phyloP scores from a whole-genome alignment of 2,113 vertebrate species.

The Mohoua ochrocephala region DNA sequence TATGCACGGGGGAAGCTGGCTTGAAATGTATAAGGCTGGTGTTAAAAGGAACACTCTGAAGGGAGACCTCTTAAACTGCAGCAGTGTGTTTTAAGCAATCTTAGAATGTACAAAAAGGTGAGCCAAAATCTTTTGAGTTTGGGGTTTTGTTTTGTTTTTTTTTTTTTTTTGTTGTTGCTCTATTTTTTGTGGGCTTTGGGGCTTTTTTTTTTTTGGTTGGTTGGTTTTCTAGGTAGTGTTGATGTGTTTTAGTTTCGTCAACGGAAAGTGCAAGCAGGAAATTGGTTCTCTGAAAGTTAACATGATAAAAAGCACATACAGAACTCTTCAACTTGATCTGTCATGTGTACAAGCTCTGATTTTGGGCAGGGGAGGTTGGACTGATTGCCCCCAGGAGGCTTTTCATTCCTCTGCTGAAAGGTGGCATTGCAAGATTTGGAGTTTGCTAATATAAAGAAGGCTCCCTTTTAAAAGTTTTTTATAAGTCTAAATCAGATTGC shows the following conservation, averaged over 20 bases:
- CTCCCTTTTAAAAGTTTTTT: neutral
- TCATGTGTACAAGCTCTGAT: neutral
- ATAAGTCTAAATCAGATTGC: neutral
- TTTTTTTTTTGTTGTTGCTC: neutral
- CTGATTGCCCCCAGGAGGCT: neutral
- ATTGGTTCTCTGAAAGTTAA: neutral
- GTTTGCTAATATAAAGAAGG: neutral
- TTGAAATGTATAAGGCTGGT: neutral
- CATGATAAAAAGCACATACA: neutral
- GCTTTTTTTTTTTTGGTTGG: neutral
- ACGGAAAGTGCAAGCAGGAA: neutral
- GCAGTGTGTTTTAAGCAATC: neutral
- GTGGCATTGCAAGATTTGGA: neutral
- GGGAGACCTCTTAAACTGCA: neutral
- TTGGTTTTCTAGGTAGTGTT: neutral
- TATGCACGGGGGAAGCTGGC: neutral
- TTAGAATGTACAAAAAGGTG: neutral
- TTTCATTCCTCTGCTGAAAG: neutral
- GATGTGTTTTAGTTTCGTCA: neutral
- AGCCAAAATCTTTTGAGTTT: neutral
- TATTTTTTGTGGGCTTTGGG: neutral
- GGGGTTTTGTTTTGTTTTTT: neutral
- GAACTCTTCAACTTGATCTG: neutral
- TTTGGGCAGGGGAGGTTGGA: neutral
- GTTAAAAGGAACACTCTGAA: neutral